Evolutionary conservation across 2,113 vertebrate genomes (phyloP).

Genomic region (Fregetta grallaria): DNA sequence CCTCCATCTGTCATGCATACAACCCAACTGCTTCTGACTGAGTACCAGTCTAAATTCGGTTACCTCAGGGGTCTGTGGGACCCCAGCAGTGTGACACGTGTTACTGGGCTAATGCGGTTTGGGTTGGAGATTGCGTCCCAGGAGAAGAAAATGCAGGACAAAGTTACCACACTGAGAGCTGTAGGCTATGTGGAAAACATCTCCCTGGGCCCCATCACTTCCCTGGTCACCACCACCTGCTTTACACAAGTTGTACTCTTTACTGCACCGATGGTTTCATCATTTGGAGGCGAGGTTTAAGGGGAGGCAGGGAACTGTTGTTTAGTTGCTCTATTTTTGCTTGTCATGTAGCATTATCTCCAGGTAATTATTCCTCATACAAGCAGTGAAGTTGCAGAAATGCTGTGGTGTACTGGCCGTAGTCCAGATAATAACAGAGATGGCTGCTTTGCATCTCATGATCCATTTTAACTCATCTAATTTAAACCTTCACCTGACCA

Average conservation of each 20-base stretch:
- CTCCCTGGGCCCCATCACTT: neutral
- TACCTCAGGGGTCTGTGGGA: fast-evolving
- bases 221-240: neutral
- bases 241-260: fast-evolving
- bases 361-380: constrained; percentile 16
- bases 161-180: neutral
- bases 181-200: neutral
- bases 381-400: constrained; percentile 1
- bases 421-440: constrained; percentile 47
- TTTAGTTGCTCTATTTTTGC: neutral
- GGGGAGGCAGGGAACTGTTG: neutral
- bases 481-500: constrained; percentile 59
- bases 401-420: constrained; percentile 11
- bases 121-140: neutral
- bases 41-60: fast-evolving
- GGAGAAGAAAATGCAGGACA: neutral
- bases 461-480: constrained; percentile 54
- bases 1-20: neutral
- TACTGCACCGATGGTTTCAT: neutral
- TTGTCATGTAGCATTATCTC: neutral
- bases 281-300: neutral
- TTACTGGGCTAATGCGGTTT: neutral
- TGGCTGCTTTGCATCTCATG: constrained; percentile 37
- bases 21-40: neutral
- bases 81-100: fast-evolving